These are phyloP conservation scores for Phytoseiulus persimilis DNA, from an alignment of 2,888 invertebrate species.

Conservation along the genomic window DNA sequence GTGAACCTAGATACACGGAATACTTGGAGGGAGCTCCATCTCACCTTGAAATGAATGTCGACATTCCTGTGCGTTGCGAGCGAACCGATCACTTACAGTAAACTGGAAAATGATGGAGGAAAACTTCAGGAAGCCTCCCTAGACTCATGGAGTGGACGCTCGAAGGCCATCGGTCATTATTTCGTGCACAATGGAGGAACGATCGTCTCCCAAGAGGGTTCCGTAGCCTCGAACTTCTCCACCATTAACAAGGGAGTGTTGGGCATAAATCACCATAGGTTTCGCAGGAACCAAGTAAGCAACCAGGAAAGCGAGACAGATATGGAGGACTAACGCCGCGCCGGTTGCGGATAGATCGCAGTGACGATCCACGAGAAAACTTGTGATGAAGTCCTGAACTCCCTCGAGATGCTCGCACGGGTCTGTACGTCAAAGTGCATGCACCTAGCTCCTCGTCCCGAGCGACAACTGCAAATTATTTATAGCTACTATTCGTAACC, in stretches of 20 bases:
- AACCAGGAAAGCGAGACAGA: not conserved
- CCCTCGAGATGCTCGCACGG: not conserved
- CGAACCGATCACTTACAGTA: not conserved
- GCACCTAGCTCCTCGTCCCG: not conserved
- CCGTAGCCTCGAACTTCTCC: not conserved
- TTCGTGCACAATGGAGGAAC: not conserved
- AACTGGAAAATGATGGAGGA: not conserved
- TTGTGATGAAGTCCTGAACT: not conserved
- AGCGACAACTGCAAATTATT: not conserved
- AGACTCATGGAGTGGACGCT: not conserved
- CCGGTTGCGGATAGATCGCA: not conserved
- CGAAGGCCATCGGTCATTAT: not conserved
- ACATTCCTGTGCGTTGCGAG: not conserved
- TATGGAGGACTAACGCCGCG: not conserved
- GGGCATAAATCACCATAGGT: constrained; percentile 5
- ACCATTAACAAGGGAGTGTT: not conserved
- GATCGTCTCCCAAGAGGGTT: not conserved
- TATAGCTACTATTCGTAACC: not conserved
- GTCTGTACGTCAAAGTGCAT: not conserved
- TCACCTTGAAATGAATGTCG: not conserved
- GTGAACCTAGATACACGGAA: not conserved
- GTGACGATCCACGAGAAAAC: not conserved
- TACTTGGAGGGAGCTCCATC: too few species aligned
- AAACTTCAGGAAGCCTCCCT: not conserved
- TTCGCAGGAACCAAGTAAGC: not conserved